Evolutionary conservation across 2,888 invertebrate species (phyloP).

Genomic region (Molanna angustata): DNA sequence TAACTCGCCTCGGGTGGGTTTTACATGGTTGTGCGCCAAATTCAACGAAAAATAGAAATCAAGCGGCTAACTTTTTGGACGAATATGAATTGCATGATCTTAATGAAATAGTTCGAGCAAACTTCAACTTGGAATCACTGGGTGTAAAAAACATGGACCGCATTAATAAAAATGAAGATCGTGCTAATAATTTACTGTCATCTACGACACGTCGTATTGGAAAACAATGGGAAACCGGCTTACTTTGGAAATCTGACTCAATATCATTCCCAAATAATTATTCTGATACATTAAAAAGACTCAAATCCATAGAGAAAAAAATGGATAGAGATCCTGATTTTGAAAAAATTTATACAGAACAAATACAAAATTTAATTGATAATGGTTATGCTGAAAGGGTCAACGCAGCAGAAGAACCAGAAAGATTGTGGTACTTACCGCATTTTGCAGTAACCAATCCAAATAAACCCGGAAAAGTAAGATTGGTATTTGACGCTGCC

Average conservation of each 20-base stretch:
- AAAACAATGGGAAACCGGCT: conserved; percentile 22
- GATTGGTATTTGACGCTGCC: conserved; percentile 36
- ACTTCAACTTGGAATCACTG: background rate
- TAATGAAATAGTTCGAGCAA: background rate
- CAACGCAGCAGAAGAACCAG: background rate
- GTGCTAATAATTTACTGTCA: background rate
- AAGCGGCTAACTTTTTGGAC: too few species aligned
- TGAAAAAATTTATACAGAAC: conserved; percentile 17
- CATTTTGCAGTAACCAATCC: conserved; percentile 32
- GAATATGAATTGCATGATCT: background rate
- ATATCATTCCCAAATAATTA: conserved; percentile 18
- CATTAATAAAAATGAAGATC: background rate
- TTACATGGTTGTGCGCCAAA: too few species aligned
- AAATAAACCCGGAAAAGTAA: conserved; percentile 34
- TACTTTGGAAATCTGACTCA: conserved; percentile 25
- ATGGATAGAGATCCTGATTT: conserved; percentile 25
- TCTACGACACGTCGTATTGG: background rate
- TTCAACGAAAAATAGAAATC: too few species aligned
- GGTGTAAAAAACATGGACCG: background rate
- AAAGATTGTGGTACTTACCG: conserved; percentile 34
- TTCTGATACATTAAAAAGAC: conserved; percentile 16
- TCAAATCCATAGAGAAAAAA: conserved; percentile 23
- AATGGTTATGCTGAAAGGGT: conserved; percentile 19
- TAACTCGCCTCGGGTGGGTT: background rate
- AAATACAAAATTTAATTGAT: conserved; percentile 22